A percentile compares a stretch with the other conserved stretches of the same genome.
Conservation (phyloP, 2,797 vertebrate species). For the Columba guinea region DNA sequence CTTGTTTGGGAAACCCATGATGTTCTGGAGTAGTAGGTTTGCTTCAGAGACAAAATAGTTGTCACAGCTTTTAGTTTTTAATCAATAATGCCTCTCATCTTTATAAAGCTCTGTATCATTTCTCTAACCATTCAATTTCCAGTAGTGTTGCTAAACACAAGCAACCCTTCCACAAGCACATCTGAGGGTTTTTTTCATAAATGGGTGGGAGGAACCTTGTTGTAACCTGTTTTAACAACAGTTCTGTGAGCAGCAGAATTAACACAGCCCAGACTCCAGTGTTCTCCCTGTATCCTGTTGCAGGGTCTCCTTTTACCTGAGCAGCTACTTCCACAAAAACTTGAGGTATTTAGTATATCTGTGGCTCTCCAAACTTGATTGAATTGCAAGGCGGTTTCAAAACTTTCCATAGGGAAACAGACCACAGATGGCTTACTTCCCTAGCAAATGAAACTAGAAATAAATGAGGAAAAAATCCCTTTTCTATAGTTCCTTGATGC, state of each 20-base stretch:
- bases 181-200: neutral
- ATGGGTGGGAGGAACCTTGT: neutral
- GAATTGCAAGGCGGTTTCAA: neutral
- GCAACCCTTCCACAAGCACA: neutral
- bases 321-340: neutral
- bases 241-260: neutral
- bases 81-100: neutral
- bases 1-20: neutral
- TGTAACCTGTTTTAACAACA: neutral
- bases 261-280: neutral
- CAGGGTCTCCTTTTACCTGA: neutral
- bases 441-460: slow-evolving; percentile 41
- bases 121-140: neutral
- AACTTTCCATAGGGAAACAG: neutral
- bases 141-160: neutral
- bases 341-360: neutral
- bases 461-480: neutral
- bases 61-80: neutral
- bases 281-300: neutral
- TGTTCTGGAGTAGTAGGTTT: neutral
- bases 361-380: neutral
- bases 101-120: neutral
- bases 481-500: neutral
- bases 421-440: neutral
- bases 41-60: neutral